phyloP scores from a whole-genome alignment of 2,113 vertebrate genomes.

The Elachura formosa region DNA sequence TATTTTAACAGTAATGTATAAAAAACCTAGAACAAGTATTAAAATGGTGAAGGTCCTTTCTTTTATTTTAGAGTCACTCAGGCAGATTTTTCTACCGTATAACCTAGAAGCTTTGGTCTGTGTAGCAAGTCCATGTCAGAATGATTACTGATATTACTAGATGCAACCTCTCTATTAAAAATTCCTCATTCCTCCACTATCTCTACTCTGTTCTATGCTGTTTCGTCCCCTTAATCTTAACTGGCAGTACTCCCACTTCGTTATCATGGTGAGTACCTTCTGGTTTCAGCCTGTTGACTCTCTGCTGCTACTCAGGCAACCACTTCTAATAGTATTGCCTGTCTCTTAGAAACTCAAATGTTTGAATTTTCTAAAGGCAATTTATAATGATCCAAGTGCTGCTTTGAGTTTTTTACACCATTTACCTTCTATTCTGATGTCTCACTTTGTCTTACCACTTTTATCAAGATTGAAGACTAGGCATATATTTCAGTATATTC shows the following conservation, averaged over 20 bases:
- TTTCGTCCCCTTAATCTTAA: constrained; percentile 5
- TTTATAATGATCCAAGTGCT: neutral
- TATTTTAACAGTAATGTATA: neutral
- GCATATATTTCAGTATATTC: neutral
- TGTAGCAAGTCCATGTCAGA: neutral
- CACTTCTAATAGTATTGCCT: neutral
- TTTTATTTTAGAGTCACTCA: neutral
- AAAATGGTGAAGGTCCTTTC: neutral
- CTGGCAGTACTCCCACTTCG: constrained; percentile 16
- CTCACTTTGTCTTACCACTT: neutral
- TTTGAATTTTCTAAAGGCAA: neutral
- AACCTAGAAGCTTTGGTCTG: neutral
- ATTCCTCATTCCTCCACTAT: constrained; percentile 35
- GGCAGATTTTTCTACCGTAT: neutral
- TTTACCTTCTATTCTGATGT: neutral
- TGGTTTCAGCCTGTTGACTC: neutral
- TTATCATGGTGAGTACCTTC: constrained; percentile 1
- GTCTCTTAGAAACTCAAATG: neutral
- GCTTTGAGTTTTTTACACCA: neutral
- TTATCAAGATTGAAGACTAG: neutral
- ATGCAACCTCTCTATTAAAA: neutral
- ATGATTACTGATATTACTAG: neutral
- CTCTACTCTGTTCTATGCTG: neutral
- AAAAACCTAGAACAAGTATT: neutral
- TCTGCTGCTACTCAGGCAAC: neutral